Conservation (phyloP, 1,140 invertebrate genomes). For the Drosophila tani region DNA sequence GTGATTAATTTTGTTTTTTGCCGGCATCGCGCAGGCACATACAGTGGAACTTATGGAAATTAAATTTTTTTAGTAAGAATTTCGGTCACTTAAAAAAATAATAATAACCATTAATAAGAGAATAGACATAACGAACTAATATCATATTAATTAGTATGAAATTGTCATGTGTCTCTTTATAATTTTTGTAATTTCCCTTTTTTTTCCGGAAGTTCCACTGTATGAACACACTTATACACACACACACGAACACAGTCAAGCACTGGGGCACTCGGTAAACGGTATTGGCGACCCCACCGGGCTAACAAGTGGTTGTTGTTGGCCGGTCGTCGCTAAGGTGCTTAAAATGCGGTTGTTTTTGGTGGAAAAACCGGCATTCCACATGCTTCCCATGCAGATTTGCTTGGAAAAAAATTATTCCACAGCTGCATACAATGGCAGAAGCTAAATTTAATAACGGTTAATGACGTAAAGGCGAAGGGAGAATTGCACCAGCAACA, state of each 20-base stretch:
- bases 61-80: too few relatives aligned
- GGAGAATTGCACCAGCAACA: slow-evolving; percentile 28
- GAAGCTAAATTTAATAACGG: slow-evolving; percentile 47
- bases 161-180: too few relatives aligned
- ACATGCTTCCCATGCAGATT: slow-evolving; percentile 10
- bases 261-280: slow-evolving; percentile 9
- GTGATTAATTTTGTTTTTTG: slow-evolving; percentile 26
- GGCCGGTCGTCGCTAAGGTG: slow-evolving; percentile 15
- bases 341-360: slow-evolving; percentile 12
- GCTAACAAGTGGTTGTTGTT: slow-evolving; percentile 47
- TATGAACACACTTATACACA: not conserved
- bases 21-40: slow-evolving; percentile 2
- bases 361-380: slow-evolving; percentile 29
- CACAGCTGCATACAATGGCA: slow-evolving; percentile 25
- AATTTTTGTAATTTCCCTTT: not conserved
- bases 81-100: not conserved
- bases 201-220: not conserved
- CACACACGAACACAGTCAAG: not conserved
- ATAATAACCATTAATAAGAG: not conserved
- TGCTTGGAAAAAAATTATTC: slow-evolving; percentile 9
- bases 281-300: slow-evolving; percentile 20
- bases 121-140: not conserved
- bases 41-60: slow-evolving; percentile 1
- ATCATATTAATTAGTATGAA: not conserved
- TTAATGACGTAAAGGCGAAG: slow-evolving; percentile 50